Base-by-base conservation (phyloP, 2,888 invertebrate species). In the Germaria angustata region DNA sequence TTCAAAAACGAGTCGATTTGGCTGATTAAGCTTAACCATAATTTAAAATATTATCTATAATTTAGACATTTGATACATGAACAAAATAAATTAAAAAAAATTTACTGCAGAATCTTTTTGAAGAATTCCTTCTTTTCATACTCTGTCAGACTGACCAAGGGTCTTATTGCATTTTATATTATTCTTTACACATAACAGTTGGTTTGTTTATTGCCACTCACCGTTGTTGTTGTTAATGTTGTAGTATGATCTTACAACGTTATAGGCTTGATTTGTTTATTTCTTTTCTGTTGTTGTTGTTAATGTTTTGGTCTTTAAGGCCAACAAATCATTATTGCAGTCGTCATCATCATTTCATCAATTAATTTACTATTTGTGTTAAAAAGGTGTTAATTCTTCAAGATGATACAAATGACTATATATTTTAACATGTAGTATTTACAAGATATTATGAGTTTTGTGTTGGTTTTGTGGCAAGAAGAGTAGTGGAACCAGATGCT, bases 331-430 rank as follows among this genome's bases (percentile, higher is more conserved):
- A 55, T 65, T 65, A 34, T 17, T 24, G 46, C 20, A 28, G 17
- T 17, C 49, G 36, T 49, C 71, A 39, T 61, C 32, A 61, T 36
- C 59, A 39, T 66, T 32, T 61, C 71, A 71, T 79, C 71, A 82
- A 82, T 82, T 82, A 76, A 79, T 71, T 76, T 75, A 63, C 17
- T 78, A 75, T 78, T 69, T 82, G 73, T 46, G 59, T 79, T 75
- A 59, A 82, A 82, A 79, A 82, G 79, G 82, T 82, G 79, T 82
- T 82, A 76, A 82, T 76, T 82, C 20, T 41, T 34, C 41, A 73
- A 55, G 66, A 63, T 36, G 36, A 24, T 53, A 34, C 11, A 5
- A 39, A 68, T 61, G 41, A 68, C 51, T 59, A 13, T 57, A 17
- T 24, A 46, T 51, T 69, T 17, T 20, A 57, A 24, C 41, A 17